A percentile compares a stretch with the other conserved stretches of the same genome.
These are phyloP conservation scores for Silurus lanzhouensis DNA, from an alignment of 2,797 vertebrate species.

Conservation along the genomic window DNA sequence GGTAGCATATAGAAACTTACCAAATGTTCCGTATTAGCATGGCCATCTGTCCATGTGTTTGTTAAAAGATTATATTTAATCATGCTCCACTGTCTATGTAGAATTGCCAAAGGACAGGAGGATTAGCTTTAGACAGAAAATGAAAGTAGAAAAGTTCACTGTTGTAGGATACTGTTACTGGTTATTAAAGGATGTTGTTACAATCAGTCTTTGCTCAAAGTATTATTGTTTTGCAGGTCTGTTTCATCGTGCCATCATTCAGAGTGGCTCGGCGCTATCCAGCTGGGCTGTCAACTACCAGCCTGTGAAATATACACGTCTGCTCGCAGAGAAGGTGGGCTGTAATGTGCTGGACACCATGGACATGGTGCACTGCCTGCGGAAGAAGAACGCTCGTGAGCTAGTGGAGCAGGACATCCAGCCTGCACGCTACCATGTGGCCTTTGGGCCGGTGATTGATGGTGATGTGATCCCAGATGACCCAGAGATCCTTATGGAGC, in stretches of 20 bases:
- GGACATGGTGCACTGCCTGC: conserved; percentile 97
- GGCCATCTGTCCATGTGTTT: conserved; percentile 48
- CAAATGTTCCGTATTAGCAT: conserved; percentile 4
- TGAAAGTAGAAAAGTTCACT: not conserved
- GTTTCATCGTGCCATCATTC: conserved; percentile 98
- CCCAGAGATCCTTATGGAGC: conserved; percentile 98
- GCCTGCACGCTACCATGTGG: conserved; percentile 94
- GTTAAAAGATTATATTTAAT: conserved; percentile 33
- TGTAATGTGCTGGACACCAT: conserved; percentile 95
- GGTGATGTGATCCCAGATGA: conserved; percentile 98
- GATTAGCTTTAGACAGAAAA: not conserved
- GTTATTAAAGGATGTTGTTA: not conserved
- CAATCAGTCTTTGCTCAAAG: not conserved
- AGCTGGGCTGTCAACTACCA: conserved; percentile 99
- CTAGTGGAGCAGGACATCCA: conserved; percentile 98
- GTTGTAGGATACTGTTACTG: not conserved
- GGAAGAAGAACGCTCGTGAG: conserved; percentile 94
- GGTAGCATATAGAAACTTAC: not conserved
- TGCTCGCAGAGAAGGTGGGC: conserved; percentile 95
- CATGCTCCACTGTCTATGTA: not conserved
- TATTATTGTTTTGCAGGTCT: conserved; percentile 78
- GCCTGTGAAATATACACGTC: conserved; percentile 94
- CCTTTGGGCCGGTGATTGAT: conserved; percentile 96
- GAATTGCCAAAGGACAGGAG: not conserved
- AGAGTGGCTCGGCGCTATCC: conserved; percentile 95